Evolutionary conservation across 1,140 invertebrate genomes (phyloP), one percentile per base, ranked within the genome.

Genomic region (Bursaphelenchus mucronatus): DNA sequence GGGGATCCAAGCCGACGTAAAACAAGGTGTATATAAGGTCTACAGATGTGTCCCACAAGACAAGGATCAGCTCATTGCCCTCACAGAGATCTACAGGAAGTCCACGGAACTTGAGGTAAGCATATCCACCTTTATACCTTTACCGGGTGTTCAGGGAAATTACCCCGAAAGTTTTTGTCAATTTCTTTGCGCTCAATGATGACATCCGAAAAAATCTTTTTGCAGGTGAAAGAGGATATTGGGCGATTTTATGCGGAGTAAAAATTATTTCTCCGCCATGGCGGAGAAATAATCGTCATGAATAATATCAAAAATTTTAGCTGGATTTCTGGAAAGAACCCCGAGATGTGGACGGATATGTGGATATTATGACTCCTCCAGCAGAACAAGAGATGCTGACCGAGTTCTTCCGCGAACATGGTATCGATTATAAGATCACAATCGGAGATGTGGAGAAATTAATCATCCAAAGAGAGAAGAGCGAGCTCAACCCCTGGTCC

Each of bases 291-390:
- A n/a, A 19, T n/a, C 13, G 4, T 49, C 47, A n/a, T 49, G 13
- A 49, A 19, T 49, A n/a, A 49, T 49, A 49, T n/a, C 47, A 1
- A 6, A n/a, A 49, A n/a, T 49, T 78, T 64, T 44, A 82, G 73
- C 52, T 82, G 10, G 77, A 85, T 74, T 86, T 87, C 68, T 87
- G 86, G 86, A 84, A 82, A 11, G 74, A 76, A 11, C 85, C 85
- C 0, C 73, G 73, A 8, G 66, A 66, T 44, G 63, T 82, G 4
- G 89, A 87, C 66, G 83, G 86, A 44, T 85, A 87, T 17, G 87
- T 87, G 0, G 89, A 90, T 74, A 81, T 90, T 0, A 83, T 90
- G 21, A 85, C 89, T 17, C 86, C 88, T 2, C 87, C 88, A 8
- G 86, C 86, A 45, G 82, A 87, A 46, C 71, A 87, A 3, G 74